Conservation (phyloP, 2,888 invertebrate genomes). For the Euplagia quadripunctaria region DNA sequence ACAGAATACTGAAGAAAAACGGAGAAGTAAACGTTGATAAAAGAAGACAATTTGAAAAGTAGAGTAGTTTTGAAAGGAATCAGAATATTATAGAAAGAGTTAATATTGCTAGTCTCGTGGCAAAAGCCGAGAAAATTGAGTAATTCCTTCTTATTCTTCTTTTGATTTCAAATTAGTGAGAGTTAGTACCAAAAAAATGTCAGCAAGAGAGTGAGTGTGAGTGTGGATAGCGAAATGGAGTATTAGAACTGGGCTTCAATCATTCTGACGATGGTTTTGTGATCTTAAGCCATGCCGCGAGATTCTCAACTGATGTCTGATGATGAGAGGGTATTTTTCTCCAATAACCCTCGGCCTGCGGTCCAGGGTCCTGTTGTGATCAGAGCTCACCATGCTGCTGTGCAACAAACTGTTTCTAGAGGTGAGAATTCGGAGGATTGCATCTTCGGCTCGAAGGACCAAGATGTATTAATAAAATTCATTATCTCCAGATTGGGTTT, state of each 20-base stretch:
- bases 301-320: slow-evolving; percentile 71
- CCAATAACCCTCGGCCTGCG: slow-evolving; percentile 57
- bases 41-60: too few species aligned
- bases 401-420: slow-evolving; percentile 62
- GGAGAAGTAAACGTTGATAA: background rate
- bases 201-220: background rate
- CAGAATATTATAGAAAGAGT: background rate
- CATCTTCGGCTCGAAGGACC: background rate
- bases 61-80: background rate
- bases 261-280: slow-evolving; percentile 1
- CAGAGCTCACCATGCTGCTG: slow-evolving; percentile 50
- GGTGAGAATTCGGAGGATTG: slow-evolving; percentile 52
- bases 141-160: background rate
- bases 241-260: background rate
- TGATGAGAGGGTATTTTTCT: slow-evolving; percentile 75
- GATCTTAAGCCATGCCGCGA: slow-evolving; percentile 15
- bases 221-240: background rate
- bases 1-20: background rate
- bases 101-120: background rate
- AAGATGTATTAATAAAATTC: background rate
- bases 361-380: slow-evolving; percentile 45
- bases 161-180: background rate
- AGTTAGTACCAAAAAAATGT: background rate
- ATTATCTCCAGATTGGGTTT: background rate
- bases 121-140: too few species aligned